Evolutionary conservation across 1,140 invertebrate genomes (phyloP), one percentile per base, ranked within the genome.

Genomic region (Lepidostoma basale): DNA sequence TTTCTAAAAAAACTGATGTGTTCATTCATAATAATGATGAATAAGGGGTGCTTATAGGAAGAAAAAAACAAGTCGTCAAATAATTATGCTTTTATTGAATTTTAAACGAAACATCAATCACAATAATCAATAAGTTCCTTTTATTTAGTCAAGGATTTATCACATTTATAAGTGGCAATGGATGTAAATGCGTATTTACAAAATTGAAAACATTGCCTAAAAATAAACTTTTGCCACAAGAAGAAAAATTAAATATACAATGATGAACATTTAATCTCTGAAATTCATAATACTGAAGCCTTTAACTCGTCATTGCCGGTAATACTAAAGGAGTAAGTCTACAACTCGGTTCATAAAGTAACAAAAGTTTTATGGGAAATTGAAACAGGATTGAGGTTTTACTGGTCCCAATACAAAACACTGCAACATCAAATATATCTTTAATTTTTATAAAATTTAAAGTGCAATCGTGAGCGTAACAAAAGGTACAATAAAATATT

Each of bases 61-160:
- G 33, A 52, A 52, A 52, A 52, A 3, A 9, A 1, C 9, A 52
- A 52, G 3, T 16, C 16, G 26, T 52, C 5, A 16, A 23, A 52
- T 23, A 16, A 16, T 36, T 18, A 47, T 45, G 28, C 23, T 62
- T 62, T 62, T 62, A 62, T 62, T 62, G 28, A 62, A 47, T 62
- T 47, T 12, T 42, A 62, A 62, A 62, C 60, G 40, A 62, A 62
- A 62, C 60, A 62, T 62, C 60, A 62, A 62, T 62, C 60, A 62
- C 60, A 62, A 47, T 62, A 42, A n/a, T n/a, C n/a, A n/a, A 44
- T 39, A 62, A 30, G 60, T 62, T 47, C 30, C 39, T 30, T 47
- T 45, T 33, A 26, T 23, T 42, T n/a, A 60, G 18, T 23, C 44
- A 44, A 42, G 44, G 12, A 14, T 60, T 47, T 62, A 62, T 62